Evolutionary conservation across 2,113 vertebrate genomes (phyloP).

Genomic region (Osmerus mordax): DNA sequence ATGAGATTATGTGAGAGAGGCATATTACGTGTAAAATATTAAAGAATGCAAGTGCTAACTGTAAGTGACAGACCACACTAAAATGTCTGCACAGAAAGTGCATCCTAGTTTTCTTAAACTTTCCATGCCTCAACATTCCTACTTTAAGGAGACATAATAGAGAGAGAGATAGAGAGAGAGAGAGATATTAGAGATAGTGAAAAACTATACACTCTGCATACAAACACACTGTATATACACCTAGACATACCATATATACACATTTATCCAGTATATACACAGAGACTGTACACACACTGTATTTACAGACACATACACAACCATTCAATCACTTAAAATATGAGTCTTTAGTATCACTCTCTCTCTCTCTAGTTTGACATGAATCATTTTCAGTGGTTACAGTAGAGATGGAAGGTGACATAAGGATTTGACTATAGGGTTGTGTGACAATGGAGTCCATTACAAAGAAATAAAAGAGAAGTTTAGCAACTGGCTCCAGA

Average conservation of each 20-base stretch:
- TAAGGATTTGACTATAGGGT: slow-evolving; percentile 46
- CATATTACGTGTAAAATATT: slow-evolving; percentile 54
- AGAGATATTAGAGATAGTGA: slow-evolving; percentile 69
- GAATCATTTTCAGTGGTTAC: slow-evolving; percentile 33
- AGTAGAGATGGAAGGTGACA: slow-evolving; percentile 39
- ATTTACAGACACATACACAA: slow-evolving; percentile 66
- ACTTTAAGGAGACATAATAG: slow-evolving; percentile 60
- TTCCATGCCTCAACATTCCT: slow-evolving; percentile 60
- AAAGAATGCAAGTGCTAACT: slow-evolving; percentile 49
- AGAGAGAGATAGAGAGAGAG: slow-evolving; percentile 68
- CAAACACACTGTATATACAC: slow-evolving; percentile 76
- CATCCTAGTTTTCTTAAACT: slow-evolving; percentile 58
- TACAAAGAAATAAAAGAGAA: slow-evolving; percentile 47
- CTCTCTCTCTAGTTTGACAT: slow-evolving; percentile 12
- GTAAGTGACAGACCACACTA: slow-evolving; percentile 61
- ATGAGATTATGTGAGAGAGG: slow-evolving; percentile 65
- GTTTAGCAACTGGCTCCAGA: slow-evolving; percentile 46
- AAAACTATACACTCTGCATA: slow-evolving; percentile 76
- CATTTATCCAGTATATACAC: slow-evolving; percentile 69
- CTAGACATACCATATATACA: slow-evolving; percentile 68
- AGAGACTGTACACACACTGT: slow-evolving; percentile 55
- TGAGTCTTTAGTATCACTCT: slow-evolving; percentile 69
- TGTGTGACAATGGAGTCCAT: slow-evolving; percentile 56
- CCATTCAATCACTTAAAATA: slow-evolving; percentile 68
- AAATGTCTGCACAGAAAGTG: slow-evolving; percentile 66